These are phyloP conservation scores for Arion vulgaris DNA, from an alignment of 1,140 invertebrate species.

Conservation along the genomic window DNA sequence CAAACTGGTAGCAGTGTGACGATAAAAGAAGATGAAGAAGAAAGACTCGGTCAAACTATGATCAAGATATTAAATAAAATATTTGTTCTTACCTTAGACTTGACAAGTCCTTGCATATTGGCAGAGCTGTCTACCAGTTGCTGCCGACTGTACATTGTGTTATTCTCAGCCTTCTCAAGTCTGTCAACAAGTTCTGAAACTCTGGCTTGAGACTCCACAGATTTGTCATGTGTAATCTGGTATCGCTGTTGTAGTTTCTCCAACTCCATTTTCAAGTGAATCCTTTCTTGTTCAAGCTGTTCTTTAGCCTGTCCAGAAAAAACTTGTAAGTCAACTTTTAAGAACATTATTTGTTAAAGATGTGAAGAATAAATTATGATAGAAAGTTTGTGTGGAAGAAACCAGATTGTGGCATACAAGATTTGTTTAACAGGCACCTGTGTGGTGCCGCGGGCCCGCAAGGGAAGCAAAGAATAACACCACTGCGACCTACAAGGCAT, in stretches of 20 bases:
- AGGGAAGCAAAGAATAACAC: no score
- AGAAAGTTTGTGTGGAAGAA: no score
- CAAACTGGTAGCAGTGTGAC: no score
- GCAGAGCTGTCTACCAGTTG: constrained; percentile 58
- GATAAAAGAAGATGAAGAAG: no score
- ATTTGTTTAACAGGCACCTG: no score
- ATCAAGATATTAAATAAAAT: neutral
- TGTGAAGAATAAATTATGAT: no score
- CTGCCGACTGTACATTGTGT: constrained; percentile 48
- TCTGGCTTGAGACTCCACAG: constrained; percentile 57
- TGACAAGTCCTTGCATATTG: constrained; percentile 53
- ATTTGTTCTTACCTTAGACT: constrained; percentile 51
- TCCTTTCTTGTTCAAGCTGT: constrained; percentile 56
- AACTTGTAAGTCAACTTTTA: neutral
- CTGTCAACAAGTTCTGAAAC: constrained; percentile 56
- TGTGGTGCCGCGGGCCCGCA: no score
- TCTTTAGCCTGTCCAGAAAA: constrained; percentile 51
- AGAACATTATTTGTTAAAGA: neutral
- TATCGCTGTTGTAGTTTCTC: constrained; percentile 56
- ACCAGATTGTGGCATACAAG: no score
- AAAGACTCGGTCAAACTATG: no score
- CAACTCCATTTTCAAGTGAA: constrained; percentile 54
- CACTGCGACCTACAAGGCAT: no score
- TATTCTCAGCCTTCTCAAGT: constrained; percentile 56
- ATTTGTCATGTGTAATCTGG: constrained; percentile 55